Percentiles rank a stretch among this genome's conserved stretches.
Conservation (phyloP, 2,888 invertebrate species). For the Luperina testacea region DNA sequence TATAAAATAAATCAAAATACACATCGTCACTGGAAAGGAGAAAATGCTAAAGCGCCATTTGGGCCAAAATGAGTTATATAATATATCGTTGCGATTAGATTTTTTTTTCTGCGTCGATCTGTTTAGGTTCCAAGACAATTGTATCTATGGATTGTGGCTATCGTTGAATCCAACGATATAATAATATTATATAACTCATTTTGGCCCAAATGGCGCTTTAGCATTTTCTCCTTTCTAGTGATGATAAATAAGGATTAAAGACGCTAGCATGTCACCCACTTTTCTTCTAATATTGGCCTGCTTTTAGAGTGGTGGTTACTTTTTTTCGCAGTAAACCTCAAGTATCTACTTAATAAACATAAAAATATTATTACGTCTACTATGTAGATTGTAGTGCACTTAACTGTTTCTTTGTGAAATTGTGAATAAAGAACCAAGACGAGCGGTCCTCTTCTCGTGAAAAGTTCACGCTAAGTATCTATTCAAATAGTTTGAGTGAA, state of each 20-base stretch:
- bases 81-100: no score
- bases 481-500: slow-evolving; percentile 34
- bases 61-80: no score
- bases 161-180: no score
- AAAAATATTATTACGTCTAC: slow-evolving; percentile 21
- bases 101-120: no score
- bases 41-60: no score
- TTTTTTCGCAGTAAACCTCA: not conserved
- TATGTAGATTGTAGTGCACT: slow-evolving; percentile 42
- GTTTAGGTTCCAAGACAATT: no score
- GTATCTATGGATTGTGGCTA: no score
- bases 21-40: no score
- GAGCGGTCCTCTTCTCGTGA: slow-evolving; percentile 11
- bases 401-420: slow-evolving; percentile 49
- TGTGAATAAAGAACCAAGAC: slow-evolving; percentile 37
- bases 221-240: no score
- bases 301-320: not conserved
- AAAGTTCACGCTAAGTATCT: slow-evolving; percentile 38
- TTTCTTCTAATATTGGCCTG: not conserved
- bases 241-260: not conserved
- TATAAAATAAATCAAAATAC: not conserved
- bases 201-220: no score
- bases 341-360: slow-evolving; percentile 14
- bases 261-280: not conserved
- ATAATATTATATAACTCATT: no score